These are phyloP conservation scores for Acanthoscelides obtectus DNA, from an alignment of 2,888 invertebrate species.

Conservation along the genomic window DNA sequence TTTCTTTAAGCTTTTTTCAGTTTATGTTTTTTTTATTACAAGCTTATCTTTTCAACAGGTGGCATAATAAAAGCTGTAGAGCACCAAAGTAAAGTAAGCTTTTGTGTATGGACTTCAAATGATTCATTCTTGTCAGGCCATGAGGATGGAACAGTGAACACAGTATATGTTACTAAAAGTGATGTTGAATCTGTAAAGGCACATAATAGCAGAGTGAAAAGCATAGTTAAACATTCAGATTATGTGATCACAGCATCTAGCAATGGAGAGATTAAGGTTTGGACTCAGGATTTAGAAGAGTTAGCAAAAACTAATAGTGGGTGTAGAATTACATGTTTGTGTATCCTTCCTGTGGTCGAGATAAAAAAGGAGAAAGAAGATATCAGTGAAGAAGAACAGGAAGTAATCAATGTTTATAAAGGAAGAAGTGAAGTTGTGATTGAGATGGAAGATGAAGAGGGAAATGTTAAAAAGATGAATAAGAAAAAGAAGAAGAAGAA, in stretches of 20 bases:
- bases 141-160: conserved; percentile 66
- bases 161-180: conserved; percentile 53
- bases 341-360: conserved; percentile 50
- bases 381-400: conserved; percentile 24
- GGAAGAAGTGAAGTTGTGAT: conserved; percentile 43
- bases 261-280: conserved; percentile 73
- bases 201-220: conserved; percentile 66
- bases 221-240: conserved; percentile 54
- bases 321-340: conserved; percentile 70
- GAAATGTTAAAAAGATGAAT: conserved; percentile 14
- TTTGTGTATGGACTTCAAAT: conserved; percentile 65
- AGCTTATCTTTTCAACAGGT: conserved; percentile 47
- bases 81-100: conserved; percentile 65
- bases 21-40: not conserved
- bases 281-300: conserved; percentile 54
- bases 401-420: conserved; percentile 38
- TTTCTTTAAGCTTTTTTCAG: too few relatives aligned
- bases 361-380: conserved; percentile 30
- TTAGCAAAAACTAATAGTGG: conserved; percentile 59
- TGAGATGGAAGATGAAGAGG: conserved; percentile 33
- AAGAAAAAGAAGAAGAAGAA: conserved; percentile 8
- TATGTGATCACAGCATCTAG: conserved; percentile 70
- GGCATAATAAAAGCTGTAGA: conserved; percentile 64
- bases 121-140: conserved; percentile 64
- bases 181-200: conserved; percentile 51